A percentile compares a stretch with the other conserved stretches of the same genome.
Conservation (phyloP, 2,888 invertebrate species). For the Laothoe populi region DNA sequence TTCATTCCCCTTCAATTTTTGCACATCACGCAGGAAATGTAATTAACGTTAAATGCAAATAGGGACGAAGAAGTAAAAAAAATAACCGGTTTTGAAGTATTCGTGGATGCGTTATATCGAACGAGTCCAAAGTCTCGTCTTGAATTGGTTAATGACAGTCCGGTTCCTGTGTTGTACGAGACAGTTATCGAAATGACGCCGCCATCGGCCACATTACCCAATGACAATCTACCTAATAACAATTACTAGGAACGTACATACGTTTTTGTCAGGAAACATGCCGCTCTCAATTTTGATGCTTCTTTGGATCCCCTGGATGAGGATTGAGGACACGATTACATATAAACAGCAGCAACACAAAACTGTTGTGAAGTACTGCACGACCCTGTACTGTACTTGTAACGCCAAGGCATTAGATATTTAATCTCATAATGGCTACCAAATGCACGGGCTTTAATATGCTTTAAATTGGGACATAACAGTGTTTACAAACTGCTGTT, state of each 20-base stretch:
- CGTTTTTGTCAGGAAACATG: constrained; percentile 62
- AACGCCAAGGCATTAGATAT: too few relatives aligned
- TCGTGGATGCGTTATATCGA: constrained; percentile 44
- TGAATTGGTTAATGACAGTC: constrained; percentile 76
- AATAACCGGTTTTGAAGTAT: constrained; percentile 31
- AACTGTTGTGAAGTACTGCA: too few relatives aligned
- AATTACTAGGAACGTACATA: constrained; percentile 64
- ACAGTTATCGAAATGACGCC: constrained; percentile 68
- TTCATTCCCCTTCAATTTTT: not conserved
- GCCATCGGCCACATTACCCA: constrained; percentile 66
- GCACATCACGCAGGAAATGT: not conserved
- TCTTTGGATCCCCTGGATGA: not conserved
- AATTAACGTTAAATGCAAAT: not conserved
- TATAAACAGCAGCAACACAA: not conserved
- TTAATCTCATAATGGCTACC: too few relatives aligned
- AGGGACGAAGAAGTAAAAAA: constrained; percentile 14
- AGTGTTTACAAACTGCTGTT: too few relatives aligned
- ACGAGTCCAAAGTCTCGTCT: constrained; percentile 65
- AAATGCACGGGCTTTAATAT: too few relatives aligned
- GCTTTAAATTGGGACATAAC: too few relatives aligned
- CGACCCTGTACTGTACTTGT: too few relatives aligned
- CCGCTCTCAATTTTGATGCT: constrained; percentile 40
- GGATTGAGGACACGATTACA: not conserved
- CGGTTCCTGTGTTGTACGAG: constrained; percentile 68
- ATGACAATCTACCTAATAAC: constrained; percentile 63